Conservation (phyloP, 2,113 vertebrate genomes). For the Ursus arctos region DNA sequence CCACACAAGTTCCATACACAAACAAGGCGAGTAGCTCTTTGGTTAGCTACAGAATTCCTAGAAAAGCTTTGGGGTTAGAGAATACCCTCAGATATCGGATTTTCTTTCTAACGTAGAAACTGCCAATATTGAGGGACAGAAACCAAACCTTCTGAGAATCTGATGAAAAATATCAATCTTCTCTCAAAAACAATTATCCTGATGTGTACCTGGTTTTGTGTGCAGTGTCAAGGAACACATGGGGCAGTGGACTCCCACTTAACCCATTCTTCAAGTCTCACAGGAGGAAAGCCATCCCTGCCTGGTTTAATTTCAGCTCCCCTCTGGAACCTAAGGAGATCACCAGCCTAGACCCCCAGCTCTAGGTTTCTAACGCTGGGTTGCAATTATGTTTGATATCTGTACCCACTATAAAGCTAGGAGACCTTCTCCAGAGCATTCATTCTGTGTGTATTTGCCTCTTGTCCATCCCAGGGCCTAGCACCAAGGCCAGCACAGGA, state of each 20-base stretch:
- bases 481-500: background rate
- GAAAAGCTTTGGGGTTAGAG: background rate
- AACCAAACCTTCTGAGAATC: background rate
- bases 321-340: background rate
- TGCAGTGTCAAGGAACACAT: fast-evolving
- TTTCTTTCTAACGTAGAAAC: background rate
- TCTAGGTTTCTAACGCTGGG: background rate
- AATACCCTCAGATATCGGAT: background rate
- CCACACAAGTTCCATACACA: background rate
- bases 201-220: background rate
- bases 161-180: background rate
- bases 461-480: background rate
- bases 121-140: fast-evolving
- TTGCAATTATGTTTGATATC: fast-evolving
- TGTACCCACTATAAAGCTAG: fast-evolving
- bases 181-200: background rate
- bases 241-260: too few relatives aligned
- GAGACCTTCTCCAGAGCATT: background rate
- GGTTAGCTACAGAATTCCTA: background rate
- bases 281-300: background rate
- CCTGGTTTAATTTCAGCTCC: background rate
- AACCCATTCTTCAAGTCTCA: background rate
- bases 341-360: background rate
- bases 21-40: fast-evolving
- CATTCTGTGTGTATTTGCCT: background rate